phyloP scores from a whole-genome alignment of 1,140 invertebrate genomes.

The Whitmania pigra region DNA sequence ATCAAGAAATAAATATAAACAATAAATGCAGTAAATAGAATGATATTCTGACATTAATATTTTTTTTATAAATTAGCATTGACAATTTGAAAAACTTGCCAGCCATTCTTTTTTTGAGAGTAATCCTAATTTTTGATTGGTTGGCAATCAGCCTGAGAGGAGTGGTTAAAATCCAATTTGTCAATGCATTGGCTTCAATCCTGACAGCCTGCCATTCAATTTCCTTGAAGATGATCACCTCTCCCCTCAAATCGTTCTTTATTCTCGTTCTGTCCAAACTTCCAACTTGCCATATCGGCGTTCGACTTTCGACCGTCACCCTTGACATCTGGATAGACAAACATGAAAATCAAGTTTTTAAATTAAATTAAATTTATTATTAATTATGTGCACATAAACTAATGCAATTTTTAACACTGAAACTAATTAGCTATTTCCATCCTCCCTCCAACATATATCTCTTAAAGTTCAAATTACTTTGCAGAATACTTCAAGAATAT shows the following conservation, averaged over 20 bases:
- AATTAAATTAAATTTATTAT: no score
- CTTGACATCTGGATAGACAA: slow-evolving; percentile 60
- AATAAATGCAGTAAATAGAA: no score
- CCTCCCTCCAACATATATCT: no score
- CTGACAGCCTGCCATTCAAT: slow-evolving; percentile 88
- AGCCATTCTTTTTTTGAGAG: slow-evolving; percentile 81
- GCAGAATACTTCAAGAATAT: no score
- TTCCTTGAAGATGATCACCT: slow-evolving; percentile 92
- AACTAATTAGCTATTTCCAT: no score
- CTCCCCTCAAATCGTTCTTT: slow-evolving; percentile 71
- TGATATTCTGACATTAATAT: no score
- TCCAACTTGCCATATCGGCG: slow-evolving; percentile 73
- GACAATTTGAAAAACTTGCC: slow-evolving; percentile 47
- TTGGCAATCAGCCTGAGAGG: slow-evolving; percentile 85
- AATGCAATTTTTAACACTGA: no score
- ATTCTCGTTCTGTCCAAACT: slow-evolving; percentile 70
- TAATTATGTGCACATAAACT: no score
- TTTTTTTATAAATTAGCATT: no score
- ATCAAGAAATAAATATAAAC: neutral
- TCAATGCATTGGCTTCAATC: slow-evolving; percentile 62
- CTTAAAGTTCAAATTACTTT: no score
- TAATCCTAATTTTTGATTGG: slow-evolving; percentile 83
- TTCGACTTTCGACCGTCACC: slow-evolving; percentile 79
- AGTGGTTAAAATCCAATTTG: slow-evolving; percentile 43
- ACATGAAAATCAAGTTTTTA: neutral